Evolutionary conservation across 1,140 invertebrate species (phyloP).

Genomic region (Drosophila ananassae): DNA sequence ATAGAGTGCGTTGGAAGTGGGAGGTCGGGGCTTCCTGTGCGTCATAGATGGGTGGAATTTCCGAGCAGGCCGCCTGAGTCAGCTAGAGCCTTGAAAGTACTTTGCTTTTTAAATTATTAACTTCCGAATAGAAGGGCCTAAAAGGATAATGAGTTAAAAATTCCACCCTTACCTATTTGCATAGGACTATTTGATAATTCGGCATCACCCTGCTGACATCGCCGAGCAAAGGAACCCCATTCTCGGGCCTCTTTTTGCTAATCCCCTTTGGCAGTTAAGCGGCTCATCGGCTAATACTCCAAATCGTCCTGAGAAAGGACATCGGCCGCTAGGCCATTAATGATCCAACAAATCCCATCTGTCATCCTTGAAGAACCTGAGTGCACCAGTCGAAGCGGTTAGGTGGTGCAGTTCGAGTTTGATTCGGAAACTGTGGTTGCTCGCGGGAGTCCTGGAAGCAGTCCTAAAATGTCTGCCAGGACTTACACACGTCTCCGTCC

Average conservation of each 20-base stretch:
- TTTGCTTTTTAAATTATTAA: not conserved
- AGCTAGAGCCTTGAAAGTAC: slow-evolving; percentile 10
- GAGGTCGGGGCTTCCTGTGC: slow-evolving; percentile 42
- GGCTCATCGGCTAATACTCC: slow-evolving; percentile 62
- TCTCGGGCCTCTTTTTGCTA: slow-evolving; percentile 25
- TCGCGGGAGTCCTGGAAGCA: slow-evolving; percentile 20
- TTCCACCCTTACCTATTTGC: slow-evolving; percentile 18
- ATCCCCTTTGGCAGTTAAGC: slow-evolving; percentile 59
- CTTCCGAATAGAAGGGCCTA: not conserved
- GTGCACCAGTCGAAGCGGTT: slow-evolving; percentile 22
- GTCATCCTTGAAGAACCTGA: slow-evolving; percentile 53
- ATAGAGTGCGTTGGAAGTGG: slow-evolving; percentile 1
- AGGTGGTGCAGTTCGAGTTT: slow-evolving; percentile 42
- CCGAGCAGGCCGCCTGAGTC: slow-evolving; percentile 5
- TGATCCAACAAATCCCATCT: slow-evolving; percentile 65
- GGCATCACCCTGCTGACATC: slow-evolving; percentile 24
- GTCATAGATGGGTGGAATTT: slow-evolving; percentile 18
- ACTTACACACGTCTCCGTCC: slow-evolving; percentile 27
- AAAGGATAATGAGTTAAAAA: not conserved
- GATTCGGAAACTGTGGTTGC: slow-evolving; percentile 11
- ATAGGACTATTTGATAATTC: not conserved
- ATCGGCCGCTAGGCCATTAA: slow-evolving; percentile 50
- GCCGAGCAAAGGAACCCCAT: not conserved
- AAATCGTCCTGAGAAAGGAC: slow-evolving; percentile 59
- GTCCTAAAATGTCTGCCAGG: slow-evolving; percentile 67